phyloP scores from a whole-genome alignment of 2,888 invertebrate species.

The Spialia ferax region DNA sequence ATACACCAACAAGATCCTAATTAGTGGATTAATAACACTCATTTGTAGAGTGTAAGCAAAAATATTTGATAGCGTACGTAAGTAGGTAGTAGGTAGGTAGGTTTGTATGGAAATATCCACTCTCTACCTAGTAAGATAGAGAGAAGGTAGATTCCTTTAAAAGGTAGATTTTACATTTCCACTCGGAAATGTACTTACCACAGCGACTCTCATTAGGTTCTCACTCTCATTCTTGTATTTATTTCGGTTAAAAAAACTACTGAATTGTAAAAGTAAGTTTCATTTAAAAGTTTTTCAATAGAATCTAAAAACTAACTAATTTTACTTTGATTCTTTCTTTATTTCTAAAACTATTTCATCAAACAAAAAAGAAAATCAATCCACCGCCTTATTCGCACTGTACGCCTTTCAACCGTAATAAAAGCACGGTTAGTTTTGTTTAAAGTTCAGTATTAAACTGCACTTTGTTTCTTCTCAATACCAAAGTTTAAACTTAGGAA shows the following conservation, averaged over 20 bases:
- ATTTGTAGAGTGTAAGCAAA: not conserved
- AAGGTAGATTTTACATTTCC: too few species aligned
- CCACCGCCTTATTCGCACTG: slow-evolving; percentile 14
- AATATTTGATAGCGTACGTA: not conserved
- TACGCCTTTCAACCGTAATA: slow-evolving; percentile 14
- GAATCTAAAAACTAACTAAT: not conserved
- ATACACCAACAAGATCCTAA: slow-evolving; percentile 26
- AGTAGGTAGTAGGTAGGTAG: too few species aligned
- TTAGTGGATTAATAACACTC: slow-evolving; percentile 14
- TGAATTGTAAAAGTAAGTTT: too few species aligned
- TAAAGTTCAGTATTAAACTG: slow-evolving; percentile 26
- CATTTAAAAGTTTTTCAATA: too few species aligned
- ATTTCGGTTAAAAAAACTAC: too few species aligned
- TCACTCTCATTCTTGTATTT: too few species aligned
- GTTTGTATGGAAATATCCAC: too few species aligned
- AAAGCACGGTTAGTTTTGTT: slow-evolving; percentile 19
- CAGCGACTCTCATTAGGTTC: too few species aligned
- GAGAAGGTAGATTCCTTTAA: too few species aligned
- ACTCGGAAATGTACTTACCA: too few species aligned
- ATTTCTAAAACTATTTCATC: not conserved
- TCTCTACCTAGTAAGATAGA: too few species aligned
- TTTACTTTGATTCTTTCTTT: not conserved
- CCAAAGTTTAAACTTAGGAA: slow-evolving; percentile 31
- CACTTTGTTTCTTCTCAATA: slow-evolving; percentile 36
- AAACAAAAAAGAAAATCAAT: slow-evolving; percentile 26